Evolutionary conservation across 1,140 invertebrate genomes (phyloP).

Genomic region (Ridgeia piscesae): DNA sequence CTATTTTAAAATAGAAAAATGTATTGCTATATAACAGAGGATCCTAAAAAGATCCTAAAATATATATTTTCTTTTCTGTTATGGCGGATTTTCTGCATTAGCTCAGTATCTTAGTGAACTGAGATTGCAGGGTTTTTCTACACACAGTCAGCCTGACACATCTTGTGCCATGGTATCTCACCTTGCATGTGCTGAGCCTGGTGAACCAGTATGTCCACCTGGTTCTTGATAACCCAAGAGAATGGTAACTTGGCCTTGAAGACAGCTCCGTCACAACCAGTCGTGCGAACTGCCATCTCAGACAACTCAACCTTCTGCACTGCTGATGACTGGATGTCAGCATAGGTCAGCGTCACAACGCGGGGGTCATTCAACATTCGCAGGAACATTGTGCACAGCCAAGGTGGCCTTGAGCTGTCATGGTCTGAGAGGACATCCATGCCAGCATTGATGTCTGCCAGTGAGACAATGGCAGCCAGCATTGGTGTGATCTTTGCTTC

Average conservation of each 20-base stretch:
- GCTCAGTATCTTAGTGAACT: too few species aligned
- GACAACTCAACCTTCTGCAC: conserved; percentile 28
- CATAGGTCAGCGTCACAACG: neutral
- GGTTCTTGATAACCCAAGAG: conserved; percentile 40
- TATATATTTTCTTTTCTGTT: too few species aligned
- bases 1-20: too few species aligned
- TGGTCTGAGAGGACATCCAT: conserved; percentile 36
- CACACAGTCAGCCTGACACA: too few species aligned
- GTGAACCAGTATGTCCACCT: conserved; percentile 33
- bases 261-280: conserved; percentile 23
- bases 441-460: conserved; percentile 43
- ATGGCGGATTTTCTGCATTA: too few species aligned
- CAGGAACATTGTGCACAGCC: neutral
- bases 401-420: neutral
- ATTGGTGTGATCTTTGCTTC: conserved; percentile 41
- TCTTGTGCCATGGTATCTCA: neutral
- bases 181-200: neutral
- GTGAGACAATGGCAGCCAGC: conserved; percentile 41
- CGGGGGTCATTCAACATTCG: neutral
- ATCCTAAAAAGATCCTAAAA: too few species aligned
- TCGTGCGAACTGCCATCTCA: conserved; percentile 34
- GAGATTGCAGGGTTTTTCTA: too few species aligned
- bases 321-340: conserved; percentile 20
- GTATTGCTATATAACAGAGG: too few species aligned
- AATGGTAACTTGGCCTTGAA: conserved; percentile 38